phyloP scores from a whole-genome alignment of 2,113 vertebrate genomes.

The Tychaedon coryphoeus region DNA sequence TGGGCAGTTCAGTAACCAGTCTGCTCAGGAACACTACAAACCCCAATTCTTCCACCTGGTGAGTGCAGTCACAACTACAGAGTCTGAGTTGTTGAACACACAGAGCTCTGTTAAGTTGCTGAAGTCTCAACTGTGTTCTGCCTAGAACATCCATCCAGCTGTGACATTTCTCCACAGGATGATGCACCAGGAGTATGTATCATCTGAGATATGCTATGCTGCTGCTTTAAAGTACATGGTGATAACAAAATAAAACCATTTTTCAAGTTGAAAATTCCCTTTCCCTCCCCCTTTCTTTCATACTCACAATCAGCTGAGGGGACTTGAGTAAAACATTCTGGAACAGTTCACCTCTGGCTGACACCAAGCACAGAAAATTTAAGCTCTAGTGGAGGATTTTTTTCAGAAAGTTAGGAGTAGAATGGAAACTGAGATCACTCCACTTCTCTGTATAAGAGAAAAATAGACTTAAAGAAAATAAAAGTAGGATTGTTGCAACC shows the following conservation, averaged over 20 bases:
- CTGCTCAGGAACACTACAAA: neutral
- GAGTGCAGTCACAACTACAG: neutral
- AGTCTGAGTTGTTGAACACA: neutral
- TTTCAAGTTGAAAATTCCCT: neutral
- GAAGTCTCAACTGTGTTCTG: neutral
- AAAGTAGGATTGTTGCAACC: neutral
- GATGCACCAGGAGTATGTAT: neutral
- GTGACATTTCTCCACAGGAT: neutral
- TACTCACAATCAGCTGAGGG: neutral
- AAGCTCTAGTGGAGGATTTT: neutral
- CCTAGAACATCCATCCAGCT: neutral
- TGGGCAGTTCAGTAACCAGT: neutral
- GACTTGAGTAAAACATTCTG: neutral
- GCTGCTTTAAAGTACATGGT: neutral
- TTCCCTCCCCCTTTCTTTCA: neutral
- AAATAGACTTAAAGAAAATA: neutral
- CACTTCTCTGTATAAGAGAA: neutral
- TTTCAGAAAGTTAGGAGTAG: neutral
- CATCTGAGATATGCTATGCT: neutral
- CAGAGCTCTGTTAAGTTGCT: neutral
- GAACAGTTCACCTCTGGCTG: neutral
- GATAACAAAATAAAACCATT: neutral
- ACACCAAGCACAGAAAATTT: neutral
- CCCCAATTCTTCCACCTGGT: neutral
- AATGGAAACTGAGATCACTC: neutral